Percentiles rank a stretch among this genome's conserved stretches.
These are phyloP conservation scores for Drosophila fulvimacula DNA, from an alignment of 2,888 invertebrate genomes.

Conservation along the genomic window DNA sequence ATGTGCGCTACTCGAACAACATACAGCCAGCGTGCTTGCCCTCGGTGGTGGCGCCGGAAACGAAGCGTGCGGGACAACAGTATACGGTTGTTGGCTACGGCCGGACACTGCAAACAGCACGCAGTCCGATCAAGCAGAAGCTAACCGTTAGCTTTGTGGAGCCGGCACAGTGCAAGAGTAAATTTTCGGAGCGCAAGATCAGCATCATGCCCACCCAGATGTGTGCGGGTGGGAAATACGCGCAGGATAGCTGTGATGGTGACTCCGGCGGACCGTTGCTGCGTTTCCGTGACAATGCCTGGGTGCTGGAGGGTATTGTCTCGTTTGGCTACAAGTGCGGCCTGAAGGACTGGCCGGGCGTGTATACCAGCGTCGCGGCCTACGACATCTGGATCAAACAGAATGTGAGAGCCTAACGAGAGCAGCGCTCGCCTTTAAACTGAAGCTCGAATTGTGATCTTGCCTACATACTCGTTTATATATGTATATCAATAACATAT, in stretches of 20 bases:
- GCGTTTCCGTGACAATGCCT: conserved; percentile 85
- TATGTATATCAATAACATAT: conserved; percentile 15
- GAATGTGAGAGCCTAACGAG: conserved; percentile 62
- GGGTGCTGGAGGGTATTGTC: conserved; percentile 88
- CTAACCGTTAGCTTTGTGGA: conserved; percentile 85
- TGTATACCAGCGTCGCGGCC: conserved; percentile 88
- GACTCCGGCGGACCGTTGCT: conserved; percentile 92
- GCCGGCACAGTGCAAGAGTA: conserved; percentile 85
- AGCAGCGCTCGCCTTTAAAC: background rate
- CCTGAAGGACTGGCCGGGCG: conserved; percentile 87
- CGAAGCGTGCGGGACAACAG: conserved; percentile 57
- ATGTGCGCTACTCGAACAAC: conserved; percentile 86
- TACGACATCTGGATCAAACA: conserved; percentile 86
- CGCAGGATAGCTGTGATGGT: conserved; percentile 90
- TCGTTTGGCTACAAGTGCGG: conserved; percentile 90
- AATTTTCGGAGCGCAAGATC: conserved; percentile 75
- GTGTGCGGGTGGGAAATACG: conserved; percentile 89
- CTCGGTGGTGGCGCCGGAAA: conserved; percentile 59
- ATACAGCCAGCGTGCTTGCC: conserved; percentile 88
- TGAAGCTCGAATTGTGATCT: conserved; percentile 71
- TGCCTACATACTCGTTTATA: conserved; percentile 26
- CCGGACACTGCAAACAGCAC: conserved; percentile 84
- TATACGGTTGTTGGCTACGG: conserved; percentile 88
- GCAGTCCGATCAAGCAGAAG: conserved; percentile 87
- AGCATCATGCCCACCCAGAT: conserved; percentile 85